Evolutionary conservation across 1,140 invertebrate genomes (phyloP), one percentile per base, ranked within the genome.

Genomic region (Pomacea maculata): DNA sequence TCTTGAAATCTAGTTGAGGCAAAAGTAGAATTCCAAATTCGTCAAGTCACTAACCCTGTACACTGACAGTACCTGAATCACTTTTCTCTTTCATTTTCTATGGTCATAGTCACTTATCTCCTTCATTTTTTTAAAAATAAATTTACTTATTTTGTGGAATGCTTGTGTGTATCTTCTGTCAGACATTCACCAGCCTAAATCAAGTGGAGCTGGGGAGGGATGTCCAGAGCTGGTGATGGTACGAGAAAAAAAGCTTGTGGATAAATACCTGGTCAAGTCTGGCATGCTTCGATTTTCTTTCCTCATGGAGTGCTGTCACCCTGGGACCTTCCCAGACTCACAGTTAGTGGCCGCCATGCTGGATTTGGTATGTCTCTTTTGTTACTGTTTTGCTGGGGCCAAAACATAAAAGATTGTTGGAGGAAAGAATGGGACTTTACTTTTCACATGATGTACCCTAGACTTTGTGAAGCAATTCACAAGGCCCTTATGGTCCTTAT

Each of bases 251-350:
- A 88, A 87, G 78, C 75, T 92, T 61, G 89, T 92, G 52, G 88
- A 92, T 81, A 84, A 85, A 19, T 91, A 83, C 68, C 74, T 88
- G n/a, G 83, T 92, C 45, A 91, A 90, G 74, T 90, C 89, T 29
- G 92, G 91, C 9, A 90, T 92, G 88, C 80, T 91, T 57, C 83
- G 90, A 25, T 92, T 92, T 80, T 90, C 87, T 45, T 91, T 92
- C 91, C 91, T 99, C 11, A 89, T 99, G 80, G 98, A 99, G 91
- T 97, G 96, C 55, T 98, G 96, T 88, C 95, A 96, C 77, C 99
- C 99, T 15, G 98, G 98, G 21, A 94, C 95, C 2, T 94, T 99
- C 70, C 98, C 98, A 64, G 98, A 99, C 93, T 94, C 98, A 45
- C 95, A 98, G 88, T 93, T 99, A 63, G 94, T 99, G 86, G 97